Evolutionary conservation across 2,797 vertebrate genomes (phyloP), one percentile per base, ranked within the genome.

Genomic region (Karalla daura): DNA sequence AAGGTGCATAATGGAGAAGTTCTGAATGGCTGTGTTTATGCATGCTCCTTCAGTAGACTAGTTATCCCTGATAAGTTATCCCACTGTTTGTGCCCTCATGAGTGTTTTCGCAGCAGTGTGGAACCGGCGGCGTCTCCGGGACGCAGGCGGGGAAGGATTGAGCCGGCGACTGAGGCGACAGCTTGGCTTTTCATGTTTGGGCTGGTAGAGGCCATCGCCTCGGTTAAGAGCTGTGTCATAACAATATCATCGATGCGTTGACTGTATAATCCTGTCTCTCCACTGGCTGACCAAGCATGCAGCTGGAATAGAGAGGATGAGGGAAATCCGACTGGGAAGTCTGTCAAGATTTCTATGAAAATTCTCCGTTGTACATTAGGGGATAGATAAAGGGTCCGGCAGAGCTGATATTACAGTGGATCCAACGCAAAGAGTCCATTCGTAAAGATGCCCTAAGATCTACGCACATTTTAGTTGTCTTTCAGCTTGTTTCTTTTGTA

Each of bases 161-260:
- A 3, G 69, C 56, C 44, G 61, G 72, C 10, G 47, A 47, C 36
- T 43, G 63, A 53, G 65, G 70, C 51, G 14, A 63, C 56, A 51
- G 76, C 64, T 69, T 15, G 64, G 65, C 72, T 70, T 71, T 80
- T 83, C 67, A 66, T 81, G 59, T 78, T 80, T 76, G 71, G 63
- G 58, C 58, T 60, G 70, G 60, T 81, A 61, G 73, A 81, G 70
- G 70, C 79, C 87, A 67, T 84, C 64, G 21, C 45, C 63, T n/a
- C n/a, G 52, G 74, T 80, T 81, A 86, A 80, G 81, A 91, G 86
- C 82, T 85, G 82, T 86, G 88, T 86, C 86, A 75, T 83, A 79
- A 85, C 76, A 76, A 79, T 72, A 69, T 91, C 81, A 85, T 78
- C 78, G 86, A 88, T 87, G 88, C 88, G 50, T 78, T 84, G 81